phyloP scores from a whole-genome alignment of 2,797 vertebrate genomes.

The Prionace glauca region DNA sequence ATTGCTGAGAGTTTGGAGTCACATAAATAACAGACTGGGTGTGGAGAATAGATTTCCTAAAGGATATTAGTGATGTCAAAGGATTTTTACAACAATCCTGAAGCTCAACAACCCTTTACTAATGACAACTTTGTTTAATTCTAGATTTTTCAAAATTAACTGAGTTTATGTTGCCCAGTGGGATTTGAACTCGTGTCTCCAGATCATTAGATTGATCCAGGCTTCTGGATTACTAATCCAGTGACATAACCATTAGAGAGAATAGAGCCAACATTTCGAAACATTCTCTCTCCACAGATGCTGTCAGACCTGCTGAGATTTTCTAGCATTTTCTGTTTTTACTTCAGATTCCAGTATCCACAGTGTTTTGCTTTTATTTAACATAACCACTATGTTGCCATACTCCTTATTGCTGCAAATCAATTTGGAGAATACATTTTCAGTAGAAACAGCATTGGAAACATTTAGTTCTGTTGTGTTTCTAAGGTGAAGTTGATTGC shows the following conservation, averaged over 20 bases:
- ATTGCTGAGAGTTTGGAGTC: not conserved
- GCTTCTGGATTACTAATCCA: not conserved
- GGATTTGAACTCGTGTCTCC: not conserved
- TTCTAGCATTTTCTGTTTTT: no score
- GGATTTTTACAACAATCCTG: not conserved
- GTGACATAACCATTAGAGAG: not conserved
- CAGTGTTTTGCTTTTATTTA: not conserved
- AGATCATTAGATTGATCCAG: not conserved
- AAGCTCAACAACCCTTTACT: not conserved
- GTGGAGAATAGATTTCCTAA: not conserved
- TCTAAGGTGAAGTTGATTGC: not conserved
- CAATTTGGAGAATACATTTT: not conserved
- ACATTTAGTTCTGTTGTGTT: not conserved
- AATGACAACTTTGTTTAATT: not conserved
- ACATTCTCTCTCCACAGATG: no score
- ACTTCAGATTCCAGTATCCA: no score
- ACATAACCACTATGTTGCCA: not conserved
- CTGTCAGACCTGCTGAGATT: no score
- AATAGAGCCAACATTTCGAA: no score
- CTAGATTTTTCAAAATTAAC: not conserved
- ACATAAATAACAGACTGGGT: not conserved
- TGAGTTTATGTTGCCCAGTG: not conserved
- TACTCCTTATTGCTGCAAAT: not conserved
- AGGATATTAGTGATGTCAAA: not conserved
- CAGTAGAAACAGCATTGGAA: not conserved